A percentile compares a stretch with the other conserved stretches of the same genome.
Evolutionary conservation across 2,888 invertebrate species (phyloP).

Genomic region (Gortyna flavago): DNA sequence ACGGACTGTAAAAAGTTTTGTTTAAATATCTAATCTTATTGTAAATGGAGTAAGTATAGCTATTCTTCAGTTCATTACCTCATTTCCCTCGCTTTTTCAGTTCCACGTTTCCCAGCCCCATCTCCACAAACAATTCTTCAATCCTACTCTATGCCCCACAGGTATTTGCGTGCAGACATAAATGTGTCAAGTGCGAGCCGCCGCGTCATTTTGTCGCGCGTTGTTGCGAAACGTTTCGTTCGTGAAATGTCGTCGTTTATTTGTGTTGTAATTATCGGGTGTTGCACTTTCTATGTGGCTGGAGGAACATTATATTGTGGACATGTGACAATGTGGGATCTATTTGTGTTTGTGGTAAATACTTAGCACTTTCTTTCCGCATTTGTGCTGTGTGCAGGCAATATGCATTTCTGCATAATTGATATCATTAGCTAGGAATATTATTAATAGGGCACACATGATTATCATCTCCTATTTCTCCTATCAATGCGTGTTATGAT

Average conservation of each 20-base stretch:
- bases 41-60: too few relatives aligned
- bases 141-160: conserved; percentile 58
- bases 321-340: conserved; percentile 2
- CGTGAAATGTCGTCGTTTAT: conserved; percentile 62
- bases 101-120: conserved; percentile 2
- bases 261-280: conserved; percentile 61
- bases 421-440: conserved; percentile 14
- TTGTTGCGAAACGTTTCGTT: conserved; percentile 55
- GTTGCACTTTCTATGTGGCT: conserved; percentile 58
- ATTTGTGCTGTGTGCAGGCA: background rate
- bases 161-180: conserved; percentile 68
- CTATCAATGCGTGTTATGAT: background rate
- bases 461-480: conserved; percentile 11
- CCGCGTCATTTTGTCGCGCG: conserved; percentile 67
- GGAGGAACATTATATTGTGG: conserved; percentile 5
- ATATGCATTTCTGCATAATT: background rate
- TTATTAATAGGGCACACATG: background rate
- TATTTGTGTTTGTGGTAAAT: conserved; percentile 4
- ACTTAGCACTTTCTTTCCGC: background rate
- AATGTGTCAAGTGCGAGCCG: conserved; percentile 77
- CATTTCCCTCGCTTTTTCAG: background rate
- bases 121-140: conserved; percentile 22
- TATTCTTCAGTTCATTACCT: background rate
- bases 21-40: too few relatives aligned
- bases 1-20: too few relatives aligned